A percentile compares a stretch with the other conserved stretches of the same genome.
Evolutionary conservation across 2,888 invertebrate species (phyloP).

Genomic region (Sarcophaga variegata): DNA sequence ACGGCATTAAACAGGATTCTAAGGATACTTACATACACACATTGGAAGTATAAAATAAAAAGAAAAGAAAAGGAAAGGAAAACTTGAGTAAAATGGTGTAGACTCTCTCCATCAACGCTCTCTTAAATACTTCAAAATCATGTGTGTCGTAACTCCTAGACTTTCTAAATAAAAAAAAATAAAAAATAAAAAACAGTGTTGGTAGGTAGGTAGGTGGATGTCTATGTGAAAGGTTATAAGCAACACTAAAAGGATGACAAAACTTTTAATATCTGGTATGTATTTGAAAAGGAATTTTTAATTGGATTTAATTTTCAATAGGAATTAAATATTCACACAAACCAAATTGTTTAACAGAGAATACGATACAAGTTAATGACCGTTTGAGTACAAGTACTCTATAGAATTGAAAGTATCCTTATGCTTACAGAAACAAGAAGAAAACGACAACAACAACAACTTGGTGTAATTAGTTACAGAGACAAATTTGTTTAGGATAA

Average conservation of each 20-base stretch:
- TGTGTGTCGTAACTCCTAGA: background rate
- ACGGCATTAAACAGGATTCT: slow-evolving; percentile 36
- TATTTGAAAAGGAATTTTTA: slow-evolving; percentile 63
- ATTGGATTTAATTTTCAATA: slow-evolving; percentile 64
- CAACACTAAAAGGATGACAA: background rate
- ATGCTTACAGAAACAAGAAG: background rate
- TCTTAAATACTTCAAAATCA: slow-evolving; percentile 32
- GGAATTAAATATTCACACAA: slow-evolving; percentile 41
- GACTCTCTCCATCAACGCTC: background rate
- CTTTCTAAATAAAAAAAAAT: too few species aligned
- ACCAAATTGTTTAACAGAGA: background rate
- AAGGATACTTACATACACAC: slow-evolving; percentile 26
- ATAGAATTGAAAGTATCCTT: background rate
- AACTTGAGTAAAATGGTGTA: background rate
- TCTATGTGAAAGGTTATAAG: background rate
- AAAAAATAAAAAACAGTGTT: background rate
- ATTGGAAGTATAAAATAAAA: background rate
- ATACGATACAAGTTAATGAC: slow-evolving; percentile 56
- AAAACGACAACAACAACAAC: background rate
- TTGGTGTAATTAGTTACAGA: background rate
- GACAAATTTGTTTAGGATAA: background rate
- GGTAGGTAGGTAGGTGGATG: background rate
- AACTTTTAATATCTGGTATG: background rate
- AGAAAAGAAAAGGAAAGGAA: background rate
- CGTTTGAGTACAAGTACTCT: slow-evolving; percentile 34